Base-by-base conservation (phyloP, 2,888 invertebrate species). In the Notodonta dromedarius region DNA sequence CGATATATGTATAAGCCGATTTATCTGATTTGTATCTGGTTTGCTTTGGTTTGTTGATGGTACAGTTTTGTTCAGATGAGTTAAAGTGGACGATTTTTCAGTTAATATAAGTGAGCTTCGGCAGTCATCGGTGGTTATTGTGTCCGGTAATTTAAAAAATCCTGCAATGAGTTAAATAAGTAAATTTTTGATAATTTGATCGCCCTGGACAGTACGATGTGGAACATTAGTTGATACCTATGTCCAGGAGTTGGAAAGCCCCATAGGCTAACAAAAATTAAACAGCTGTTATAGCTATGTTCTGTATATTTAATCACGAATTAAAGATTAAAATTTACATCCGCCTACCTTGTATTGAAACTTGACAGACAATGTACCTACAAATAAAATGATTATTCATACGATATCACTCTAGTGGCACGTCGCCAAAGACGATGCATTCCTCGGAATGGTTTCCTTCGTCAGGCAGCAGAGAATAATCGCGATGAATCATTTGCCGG, bases 341-440 rank as follows among this genome's bases (percentile, higher is more conserved):
- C 59, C 59, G 58, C 61, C 61, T 57, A 58, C 62, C 61, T 52
- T 62, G 66, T 69, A 71, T 83, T 79, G 79, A 80, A 78, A 80
- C 75, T 75, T 78, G 32, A 35, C 74, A 82, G 84, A 86, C 84
- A 83, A 83, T 82, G 79, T 85, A 80, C 24, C 24, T 24, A 24
- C 72, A 79, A 81, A 80, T 73, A 77, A 80, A 84, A 82, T 81
- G 78, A 76, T 53, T 6, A 14, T 86, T 84, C 78, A 80, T 78
- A 73, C 77, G 69, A 69, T 73, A 69, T 68, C 65, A 68, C 70
- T 67, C 61, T 71, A 60, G 69, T 90, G 90, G 90, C 86, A 59
- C 61, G 58, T 57, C 72, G 91, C 91, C 91, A 91, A 84, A 76
- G 71, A 73, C 68, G 70, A 71, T 72, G 77, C 83, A 87, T 88